Base-by-base conservation (phyloP, 2,113 vertebrate genomes). In the Mixornis gularis region DNA sequence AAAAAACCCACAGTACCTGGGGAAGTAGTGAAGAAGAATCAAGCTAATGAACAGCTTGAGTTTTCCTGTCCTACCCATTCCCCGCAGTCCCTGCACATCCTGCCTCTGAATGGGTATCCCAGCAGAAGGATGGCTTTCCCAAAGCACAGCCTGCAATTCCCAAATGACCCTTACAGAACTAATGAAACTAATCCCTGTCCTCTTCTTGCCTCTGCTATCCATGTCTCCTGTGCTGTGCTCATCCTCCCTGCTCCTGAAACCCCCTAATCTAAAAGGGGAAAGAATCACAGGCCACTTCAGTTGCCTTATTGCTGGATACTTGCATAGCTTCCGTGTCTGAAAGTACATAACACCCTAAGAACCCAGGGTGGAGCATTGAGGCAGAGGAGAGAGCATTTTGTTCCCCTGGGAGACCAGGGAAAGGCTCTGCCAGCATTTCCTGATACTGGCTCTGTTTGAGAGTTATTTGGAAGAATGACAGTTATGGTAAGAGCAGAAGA, bases 361-460 rank as follows among this genome's bases (percentile, higher is more conserved):
- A 53, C 21, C 9, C 48, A 36, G 10, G 6, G 17, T 7, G 30
- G 53, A 4, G 2, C 14, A 30, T 1, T 20, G 13, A 1, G 9
- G 10, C 8, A 82, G 34, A 52, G 17, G 11, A 81, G n/a, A 36
- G 44, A 68, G 4, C 5, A 32, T 51, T 90, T 69, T 43, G 4
- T 13, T 79, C 46, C 25, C 36, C 17, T 79, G 51, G 5, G 13
- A 87, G 9, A 56, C 4, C 8, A 40, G 10, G 6, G 7, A 26
- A 14, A 66, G 40, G 12, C 51, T 78, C 34, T 79, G 36, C 25
- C 73, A 60, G 9, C 36, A 72, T 65, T 90, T 93, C 44, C 60
- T 1, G 0, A 14, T 5, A 41, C 5, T 32, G 19, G 34, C 34
- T 32, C 17, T 72, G 12, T 41, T 21, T 49, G 29, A 62, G 56